Base-by-base conservation (phyloP, 2,888 invertebrate genomes). In the Podotricha telesiphe region DNA sequence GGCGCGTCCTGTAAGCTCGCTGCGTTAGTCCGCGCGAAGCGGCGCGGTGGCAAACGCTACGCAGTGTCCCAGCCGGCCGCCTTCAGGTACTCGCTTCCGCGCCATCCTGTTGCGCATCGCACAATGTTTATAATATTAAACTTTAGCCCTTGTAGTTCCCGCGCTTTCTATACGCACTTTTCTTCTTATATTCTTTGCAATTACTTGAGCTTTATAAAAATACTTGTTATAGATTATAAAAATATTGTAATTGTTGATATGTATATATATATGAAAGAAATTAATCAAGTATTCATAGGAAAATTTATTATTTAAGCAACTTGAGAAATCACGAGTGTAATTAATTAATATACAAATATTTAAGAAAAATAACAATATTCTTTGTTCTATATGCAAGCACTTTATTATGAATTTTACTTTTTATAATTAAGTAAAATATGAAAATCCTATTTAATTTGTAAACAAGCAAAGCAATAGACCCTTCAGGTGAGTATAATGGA, bases 51-150 rank as follows among this genome's bases (percentile, higher is more conserved):
- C 82, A 82, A 84, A 73, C 70, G 78, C 75, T 74, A 73, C 76
- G 76, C 75, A 75, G 74, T 76, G 80, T 81, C 80, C 81, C 83
- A 80, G 82, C 84, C 86, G 82, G 84, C 86, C 82, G 86, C 85
- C 86, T 79, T 81, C 83, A 88, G 88, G 88, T 87, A 87, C 82
- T 73, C 80, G 81, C 77, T 78, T 75, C 74, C 79, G 79, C 82
- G 80, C 88, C 87, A 87, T 87, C 88, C 89, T 90, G 90, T 91
- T 91, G 91, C 91, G 91, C 89, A 86, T 82, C 86, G 86, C 88
- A 88, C 86, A 82, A 86, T 87, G 87, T 87, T 88, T 86, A 86
- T 85, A 78, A 77, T 69, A 74, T 69, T 69, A 65, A 76, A 77
- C 79, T 77, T 74, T 73, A 75, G 69, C 56, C 71, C 73, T 75